Conservation (phyloP, 2,888 invertebrate genomes). For the Nomada ferruginata region DNA sequence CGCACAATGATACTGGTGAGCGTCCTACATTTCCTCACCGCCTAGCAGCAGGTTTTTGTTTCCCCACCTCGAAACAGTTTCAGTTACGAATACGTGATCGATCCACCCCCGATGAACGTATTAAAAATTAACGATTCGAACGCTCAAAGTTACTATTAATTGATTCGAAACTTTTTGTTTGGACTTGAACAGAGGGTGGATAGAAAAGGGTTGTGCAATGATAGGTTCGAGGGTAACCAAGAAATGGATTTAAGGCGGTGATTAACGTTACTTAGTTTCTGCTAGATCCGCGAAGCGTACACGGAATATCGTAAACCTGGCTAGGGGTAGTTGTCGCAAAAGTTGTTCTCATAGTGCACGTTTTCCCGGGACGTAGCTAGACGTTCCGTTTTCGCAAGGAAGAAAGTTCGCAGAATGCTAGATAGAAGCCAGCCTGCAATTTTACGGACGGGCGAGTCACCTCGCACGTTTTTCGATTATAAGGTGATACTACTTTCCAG, state of each 20-base stretch:
- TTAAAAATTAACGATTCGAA: too few species aligned
- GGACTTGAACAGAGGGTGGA: too few species aligned
- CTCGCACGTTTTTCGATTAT: conserved; percentile 57
- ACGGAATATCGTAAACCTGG: conserved; percentile 26
- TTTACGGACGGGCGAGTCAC: conserved; percentile 47
- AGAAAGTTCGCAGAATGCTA: not conserved
- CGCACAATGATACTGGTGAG: not conserved
- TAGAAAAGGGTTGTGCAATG: too few species aligned
- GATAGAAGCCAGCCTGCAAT: conserved; percentile 46
- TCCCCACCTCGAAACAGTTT: too few species aligned
- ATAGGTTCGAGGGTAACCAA: not conserved
- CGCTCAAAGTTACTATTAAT: too few species aligned
- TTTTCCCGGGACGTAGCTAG: conserved; percentile 12
- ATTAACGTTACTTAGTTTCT: not conserved
- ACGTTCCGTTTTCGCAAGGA: not conserved
- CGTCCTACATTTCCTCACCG: not conserved
- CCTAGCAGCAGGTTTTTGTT: not conserved
- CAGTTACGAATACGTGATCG: too few species aligned
- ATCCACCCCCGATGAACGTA: too few species aligned
- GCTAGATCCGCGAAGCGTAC: not conserved
- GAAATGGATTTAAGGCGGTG: not conserved
- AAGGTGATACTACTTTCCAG: conserved; percentile 26
- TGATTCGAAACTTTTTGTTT: too few species aligned
- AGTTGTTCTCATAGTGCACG: conserved; percentile 13
- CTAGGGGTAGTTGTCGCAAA: conserved; percentile 22